Conservation (phyloP, 2,888 invertebrate species). For the Sturmia bella region DNA sequence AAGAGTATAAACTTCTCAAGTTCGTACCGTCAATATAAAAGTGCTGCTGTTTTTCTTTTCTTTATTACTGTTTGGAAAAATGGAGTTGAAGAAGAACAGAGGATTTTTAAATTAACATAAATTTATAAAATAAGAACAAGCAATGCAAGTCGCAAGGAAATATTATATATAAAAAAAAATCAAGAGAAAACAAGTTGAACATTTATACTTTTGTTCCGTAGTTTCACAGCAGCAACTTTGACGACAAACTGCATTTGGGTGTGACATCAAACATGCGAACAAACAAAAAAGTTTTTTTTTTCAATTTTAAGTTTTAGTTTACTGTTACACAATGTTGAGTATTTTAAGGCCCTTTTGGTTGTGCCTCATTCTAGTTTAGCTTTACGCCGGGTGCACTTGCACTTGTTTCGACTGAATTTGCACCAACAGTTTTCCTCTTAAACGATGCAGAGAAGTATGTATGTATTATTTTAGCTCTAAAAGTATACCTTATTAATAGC, state of each 20-base stretch:
- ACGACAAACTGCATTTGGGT: conserved; percentile 55
- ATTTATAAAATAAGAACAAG: conserved; percentile 39
- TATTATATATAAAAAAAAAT: not conserved
- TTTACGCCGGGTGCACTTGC: no score
- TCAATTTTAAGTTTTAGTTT: conserved; percentile 52
- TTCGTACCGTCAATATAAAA: conserved; percentile 59
- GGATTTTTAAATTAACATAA: conserved; percentile 69
- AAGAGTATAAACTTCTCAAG: conserved; percentile 60
- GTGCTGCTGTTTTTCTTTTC: conserved; percentile 13
- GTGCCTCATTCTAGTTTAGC: conserved; percentile 11
- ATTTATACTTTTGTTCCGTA: conserved; percentile 66
- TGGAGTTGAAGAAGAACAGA: conserved; percentile 38
- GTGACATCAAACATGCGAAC: conserved; percentile 57
- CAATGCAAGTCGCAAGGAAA: conserved; percentile 31
- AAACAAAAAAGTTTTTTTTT: conserved; percentile 46
- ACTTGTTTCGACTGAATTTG: no score
- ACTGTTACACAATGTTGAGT: conserved; percentile 4
- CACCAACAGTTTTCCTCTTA: no score
- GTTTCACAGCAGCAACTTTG: conserved; percentile 55
- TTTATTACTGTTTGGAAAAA: conserved; percentile 1
- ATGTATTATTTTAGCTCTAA: no score
- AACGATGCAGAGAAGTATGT: no score
- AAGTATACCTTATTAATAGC: no score
- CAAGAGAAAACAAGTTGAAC: conserved; percentile 46
- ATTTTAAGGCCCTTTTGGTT: conserved; percentile 33